phyloP scores from a whole-genome alignment of 2,113 vertebrate genomes.

The Pomatorhinus ruficollis region DNA sequence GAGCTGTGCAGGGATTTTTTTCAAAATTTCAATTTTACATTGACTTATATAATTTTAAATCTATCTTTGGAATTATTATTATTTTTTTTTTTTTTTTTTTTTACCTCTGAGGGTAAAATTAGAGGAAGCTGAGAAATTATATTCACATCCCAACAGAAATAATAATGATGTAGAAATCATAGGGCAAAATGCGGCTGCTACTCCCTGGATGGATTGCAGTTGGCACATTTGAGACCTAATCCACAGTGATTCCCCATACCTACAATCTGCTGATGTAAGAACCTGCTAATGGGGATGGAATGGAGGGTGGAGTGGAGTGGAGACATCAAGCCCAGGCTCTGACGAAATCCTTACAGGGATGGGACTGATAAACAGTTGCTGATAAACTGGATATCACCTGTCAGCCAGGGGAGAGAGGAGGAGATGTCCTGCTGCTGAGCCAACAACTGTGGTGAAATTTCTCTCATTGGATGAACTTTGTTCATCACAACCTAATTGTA shows the following conservation, averaged over 20 bases:
- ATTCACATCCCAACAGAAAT: not conserved
- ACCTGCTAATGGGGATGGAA: not conserved
- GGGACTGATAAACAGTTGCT: not conserved
- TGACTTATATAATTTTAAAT: not conserved
- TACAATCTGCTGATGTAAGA: not conserved
- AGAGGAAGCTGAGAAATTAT: not conserved
- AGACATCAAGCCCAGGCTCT: not conserved
- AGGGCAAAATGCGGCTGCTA: not conserved
- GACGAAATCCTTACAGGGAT: not conserved
- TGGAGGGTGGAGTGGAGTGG: not conserved
- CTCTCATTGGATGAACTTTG: not conserved
- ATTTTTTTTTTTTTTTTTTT: not conserved
- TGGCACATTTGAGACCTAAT: not conserved
- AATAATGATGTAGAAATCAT: not conserved
- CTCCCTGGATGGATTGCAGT: not conserved
- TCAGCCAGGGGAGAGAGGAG: not conserved
- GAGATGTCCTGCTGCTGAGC: not conserved
- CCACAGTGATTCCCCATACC: too few relatives aligned
- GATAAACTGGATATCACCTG: not conserved
- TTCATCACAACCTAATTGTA: not conserved
- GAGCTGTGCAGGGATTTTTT: not conserved
- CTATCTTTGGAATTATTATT: not conserved
- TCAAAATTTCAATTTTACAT: not conserved
- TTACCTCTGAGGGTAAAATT: not conserved
- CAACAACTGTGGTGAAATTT: rapidly evolving